Evolutionary conservation across 2,797 vertebrate genomes (phyloP).

Genomic region (Onychomys arenicola): DNA sequence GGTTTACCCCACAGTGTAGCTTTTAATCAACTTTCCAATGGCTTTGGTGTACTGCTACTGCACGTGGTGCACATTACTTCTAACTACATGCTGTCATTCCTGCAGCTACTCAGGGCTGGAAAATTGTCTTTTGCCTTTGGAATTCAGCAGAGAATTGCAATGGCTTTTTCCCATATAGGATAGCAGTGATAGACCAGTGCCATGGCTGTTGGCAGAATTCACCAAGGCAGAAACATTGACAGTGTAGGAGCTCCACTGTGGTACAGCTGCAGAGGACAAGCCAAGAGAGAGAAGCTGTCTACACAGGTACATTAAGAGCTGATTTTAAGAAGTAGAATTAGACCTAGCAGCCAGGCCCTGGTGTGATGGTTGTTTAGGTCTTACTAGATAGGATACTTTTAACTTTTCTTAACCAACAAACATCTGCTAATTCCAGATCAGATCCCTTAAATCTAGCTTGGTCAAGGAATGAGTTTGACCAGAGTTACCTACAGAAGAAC

Average conservation of each 20-base stretch:
- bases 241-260: background rate
- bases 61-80: rapidly evolving
- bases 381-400: background rate
- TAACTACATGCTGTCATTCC: background rate
- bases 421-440: background rate
- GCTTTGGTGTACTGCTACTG: background rate
- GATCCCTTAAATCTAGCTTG: background rate
- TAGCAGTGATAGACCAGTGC: background rate
- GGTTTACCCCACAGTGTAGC: too few relatives aligned
- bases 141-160: background rate
- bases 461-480: background rate
- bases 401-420: background rate
- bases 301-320: background rate
- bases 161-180: background rate
- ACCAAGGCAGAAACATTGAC: background rate
- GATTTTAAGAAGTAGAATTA: background rate
- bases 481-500: background rate
- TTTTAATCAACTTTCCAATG: background rate
- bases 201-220: background rate
- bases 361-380: background rate
- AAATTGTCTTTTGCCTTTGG: background rate
- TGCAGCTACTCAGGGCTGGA: background rate
- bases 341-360: background rate
- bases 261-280: background rate
- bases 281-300: background rate